A percentile compares a stretch with the other conserved stretches of the same genome.
Conservation (phyloP, 2,797 vertebrate genomes). For the Sarcophilus harrisii region DNA sequence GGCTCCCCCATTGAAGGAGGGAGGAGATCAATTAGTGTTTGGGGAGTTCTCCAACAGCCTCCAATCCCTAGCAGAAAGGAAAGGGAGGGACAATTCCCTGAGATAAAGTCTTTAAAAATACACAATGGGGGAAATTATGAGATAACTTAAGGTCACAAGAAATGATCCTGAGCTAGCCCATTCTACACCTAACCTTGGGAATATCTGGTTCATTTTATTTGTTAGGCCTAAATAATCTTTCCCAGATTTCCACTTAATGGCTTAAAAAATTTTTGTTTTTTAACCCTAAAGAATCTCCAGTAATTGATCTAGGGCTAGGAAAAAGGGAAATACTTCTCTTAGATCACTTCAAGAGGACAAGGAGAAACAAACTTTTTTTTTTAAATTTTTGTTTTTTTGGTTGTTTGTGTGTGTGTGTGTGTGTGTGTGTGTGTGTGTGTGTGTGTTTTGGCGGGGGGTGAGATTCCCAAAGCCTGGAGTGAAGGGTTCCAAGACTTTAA, state of each 20-base stretch:
- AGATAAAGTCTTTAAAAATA: not conserved
- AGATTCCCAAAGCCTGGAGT: not conserved
- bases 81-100: not conserved
- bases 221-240: not conserved
- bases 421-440: too few species aligned
- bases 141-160: not conserved
- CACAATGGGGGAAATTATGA: not conserved
- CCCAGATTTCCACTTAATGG: not conserved
- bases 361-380: not conserved
- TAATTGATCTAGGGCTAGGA: not conserved
- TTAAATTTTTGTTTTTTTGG: too few species aligned
- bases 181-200: not conserved
- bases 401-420: too few species aligned
- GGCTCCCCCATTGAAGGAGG: not conserved
- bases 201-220: not conserved
- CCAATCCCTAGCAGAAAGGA: not conserved
- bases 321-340: not conserved
- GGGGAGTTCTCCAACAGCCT: not conserved
- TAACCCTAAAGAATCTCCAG: not conserved
- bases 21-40: not conserved
- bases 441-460: too few species aligned
- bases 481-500: not conserved
- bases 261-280: not conserved
- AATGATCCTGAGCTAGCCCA: not conserved
- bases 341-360: not conserved